These are phyloP conservation scores for Mellilla xanthometata DNA, from an alignment of 2,888 invertebrate species.

Conservation along the genomic window DNA sequence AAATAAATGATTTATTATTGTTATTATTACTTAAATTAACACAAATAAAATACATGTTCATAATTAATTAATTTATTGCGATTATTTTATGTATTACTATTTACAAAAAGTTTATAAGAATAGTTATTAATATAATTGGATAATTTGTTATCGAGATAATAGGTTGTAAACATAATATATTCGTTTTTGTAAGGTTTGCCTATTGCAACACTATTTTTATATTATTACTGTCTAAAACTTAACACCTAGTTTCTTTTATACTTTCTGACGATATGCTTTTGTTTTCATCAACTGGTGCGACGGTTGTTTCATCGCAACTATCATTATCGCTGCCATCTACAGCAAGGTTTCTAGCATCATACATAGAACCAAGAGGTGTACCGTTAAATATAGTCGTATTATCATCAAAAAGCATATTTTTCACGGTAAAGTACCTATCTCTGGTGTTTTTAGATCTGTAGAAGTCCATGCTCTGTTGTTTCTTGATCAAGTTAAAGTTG, in stretches of 20 bases:
- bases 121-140: too few relatives aligned
- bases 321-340: slow-evolving; percentile 36
- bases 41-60: too few relatives aligned
- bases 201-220: too few relatives aligned
- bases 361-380: slow-evolving; percentile 38
- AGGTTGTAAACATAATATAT: too few relatives aligned
- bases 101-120: too few relatives aligned
- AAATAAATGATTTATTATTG: too few relatives aligned
- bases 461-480: slow-evolving; percentile 53
- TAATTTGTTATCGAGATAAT: too few relatives aligned
- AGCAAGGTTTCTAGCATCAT: slow-evolving; percentile 41
- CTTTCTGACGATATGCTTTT: slow-evolving; percentile 42
- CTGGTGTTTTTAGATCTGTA: slow-evolving; percentile 50
- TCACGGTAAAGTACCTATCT: slow-evolving; percentile 45
- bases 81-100: too few relatives aligned
- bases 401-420: slow-evolving; percentile 43
- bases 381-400: slow-evolving; percentile 14
- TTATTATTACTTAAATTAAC: too few relatives aligned
- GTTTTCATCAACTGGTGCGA: slow-evolving; percentile 35
- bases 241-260: slow-evolving; percentile 62
- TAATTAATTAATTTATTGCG: too few relatives aligned
- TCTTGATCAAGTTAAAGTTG: slow-evolving; percentile 76
- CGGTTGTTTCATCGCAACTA: slow-evolving; percentile 27
- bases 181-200: too few relatives aligned
- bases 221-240: neutral